Evolutionary conservation across 1,140 invertebrate species (phyloP).

Genomic region (Drosophila insularis): DNA sequence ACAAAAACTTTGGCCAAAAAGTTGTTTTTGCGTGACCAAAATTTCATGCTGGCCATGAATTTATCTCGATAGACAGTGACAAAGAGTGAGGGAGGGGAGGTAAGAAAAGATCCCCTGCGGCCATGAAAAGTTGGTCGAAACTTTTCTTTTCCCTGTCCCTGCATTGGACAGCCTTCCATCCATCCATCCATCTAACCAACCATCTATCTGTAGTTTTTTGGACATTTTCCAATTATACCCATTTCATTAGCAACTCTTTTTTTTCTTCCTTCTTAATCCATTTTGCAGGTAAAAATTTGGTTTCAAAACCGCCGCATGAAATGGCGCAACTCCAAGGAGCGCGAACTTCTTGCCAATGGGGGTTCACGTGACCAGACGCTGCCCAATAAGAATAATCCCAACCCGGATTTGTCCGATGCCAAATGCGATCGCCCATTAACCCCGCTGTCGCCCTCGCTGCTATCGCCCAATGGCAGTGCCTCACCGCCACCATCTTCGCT

Average conservation of each 20-base stretch:
- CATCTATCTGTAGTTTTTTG: slow-evolving; percentile 36
- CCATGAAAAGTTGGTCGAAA: slow-evolving; percentile 55
- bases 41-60: slow-evolving; percentile 26
- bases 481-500: slow-evolving; percentile 46
- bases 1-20: slow-evolving; percentile 68
- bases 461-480: slow-evolving; percentile 69
- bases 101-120: slow-evolving; percentile 29
- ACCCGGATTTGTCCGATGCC: slow-evolving; percentile 96
- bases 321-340: slow-evolving; percentile 98
- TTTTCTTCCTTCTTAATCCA: slow-evolving; percentile 11
- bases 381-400: slow-evolving; percentile 98
- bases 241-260: slow-evolving; percentile 44
- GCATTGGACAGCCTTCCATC: slow-evolving; percentile 59
- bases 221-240: slow-evolving; percentile 52
- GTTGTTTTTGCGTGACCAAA: slow-evolving; percentile 47
- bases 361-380: slow-evolving; percentile 97
- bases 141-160: slow-evolving; percentile 17
- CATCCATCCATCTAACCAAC: slow-evolving; percentile 40
- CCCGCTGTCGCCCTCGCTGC: slow-evolving; percentile 82
- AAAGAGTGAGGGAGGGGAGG: not conserved
- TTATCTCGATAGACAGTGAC: not conserved
- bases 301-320: slow-evolving; percentile 98
- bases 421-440: slow-evolving; percentile 88
- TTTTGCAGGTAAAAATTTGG: slow-evolving; percentile 96
- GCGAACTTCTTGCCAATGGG: slow-evolving; percentile 95